Evolutionary conservation across 2,888 invertebrate species (phyloP).

Genomic region (Agrochola macilenta): DNA sequence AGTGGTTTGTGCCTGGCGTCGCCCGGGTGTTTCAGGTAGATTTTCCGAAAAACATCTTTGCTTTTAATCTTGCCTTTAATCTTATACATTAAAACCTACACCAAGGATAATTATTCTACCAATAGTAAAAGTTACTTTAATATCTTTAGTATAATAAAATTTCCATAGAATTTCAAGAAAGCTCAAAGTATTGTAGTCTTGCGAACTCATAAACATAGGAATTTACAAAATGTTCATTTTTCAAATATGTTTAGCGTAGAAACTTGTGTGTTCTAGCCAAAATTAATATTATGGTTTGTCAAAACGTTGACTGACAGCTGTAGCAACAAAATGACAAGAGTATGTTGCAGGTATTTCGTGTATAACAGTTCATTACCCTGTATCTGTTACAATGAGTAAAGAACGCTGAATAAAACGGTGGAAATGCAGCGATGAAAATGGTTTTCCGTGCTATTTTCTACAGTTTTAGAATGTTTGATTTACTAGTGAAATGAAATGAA

Average conservation of each 20-base stretch:
- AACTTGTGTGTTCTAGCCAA: slow-evolving; percentile 1
- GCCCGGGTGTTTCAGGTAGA: not conserved
- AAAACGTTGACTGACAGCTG: slow-evolving; percentile 33
- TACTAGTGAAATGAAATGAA: no score
- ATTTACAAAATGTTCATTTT: not conserved
- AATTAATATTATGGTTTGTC: slow-evolving; percentile 11
- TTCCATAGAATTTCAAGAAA: not conserved
- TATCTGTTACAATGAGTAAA: slow-evolving; percentile 2
- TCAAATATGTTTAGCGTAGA: not conserved
- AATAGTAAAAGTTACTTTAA: not conserved
- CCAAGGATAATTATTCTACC: no score
- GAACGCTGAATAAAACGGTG: not conserved
- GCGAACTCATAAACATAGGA: not conserved
- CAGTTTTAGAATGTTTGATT: not conserved
- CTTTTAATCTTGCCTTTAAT: not conserved
- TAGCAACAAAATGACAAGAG: slow-evolving; percentile 1
- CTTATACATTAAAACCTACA: no score
- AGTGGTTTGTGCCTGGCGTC: not conserved
- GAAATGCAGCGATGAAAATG: not conserved
- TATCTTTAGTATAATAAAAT: not conserved
- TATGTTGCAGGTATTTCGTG: not conserved
- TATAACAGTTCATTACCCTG: slow-evolving; percentile 23
- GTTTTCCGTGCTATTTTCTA: not conserved
- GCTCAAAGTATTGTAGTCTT: not conserved
- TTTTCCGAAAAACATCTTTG: not conserved